Conservation (phyloP, 2,797 vertebrate genomes). For the Propithecus perrieri region DNA sequence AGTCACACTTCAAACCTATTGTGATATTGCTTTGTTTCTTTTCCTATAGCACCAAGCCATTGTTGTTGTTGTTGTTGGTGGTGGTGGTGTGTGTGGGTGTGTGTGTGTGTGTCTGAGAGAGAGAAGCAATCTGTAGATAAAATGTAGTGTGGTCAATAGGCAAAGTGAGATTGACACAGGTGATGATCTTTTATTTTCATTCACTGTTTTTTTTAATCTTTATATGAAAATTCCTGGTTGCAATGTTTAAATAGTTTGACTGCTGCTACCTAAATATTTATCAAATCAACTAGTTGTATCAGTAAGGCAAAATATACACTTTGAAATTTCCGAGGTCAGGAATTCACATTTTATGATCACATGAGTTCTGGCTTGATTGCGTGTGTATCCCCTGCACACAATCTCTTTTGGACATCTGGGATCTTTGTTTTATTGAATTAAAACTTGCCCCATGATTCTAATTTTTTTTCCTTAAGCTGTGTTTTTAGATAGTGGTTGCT, state of each 20-base stretch:
- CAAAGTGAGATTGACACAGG: neutral
- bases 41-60: conserved; percentile 39
- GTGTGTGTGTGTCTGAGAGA: neutral
- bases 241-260: conserved; percentile 49
- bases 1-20: neutral
- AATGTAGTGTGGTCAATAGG: conserved; percentile 46
- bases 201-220: conserved; percentile 49
- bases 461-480: neutral
- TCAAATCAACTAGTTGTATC: neutral
- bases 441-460: conserved; percentile 37
- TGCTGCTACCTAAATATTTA: conserved; percentile 9
- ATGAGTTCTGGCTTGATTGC: conserved; percentile 14
- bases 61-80: neutral
- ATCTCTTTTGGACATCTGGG: neutral
- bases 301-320: neutral
- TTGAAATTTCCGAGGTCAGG: neutral
- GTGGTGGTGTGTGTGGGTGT: neutral
- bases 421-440: conserved; percentile 54
- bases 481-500: neutral
- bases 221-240: conserved; percentile 43
- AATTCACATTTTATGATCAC: neutral
- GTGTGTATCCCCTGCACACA: neutral
- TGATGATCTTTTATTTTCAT: conserved; percentile 49
- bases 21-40: conserved; percentile 55
- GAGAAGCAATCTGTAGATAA: neutral